Evolutionary conservation across 2,888 invertebrate genomes (phyloP).

Genomic region (Liodrosophila aerea): DNA sequence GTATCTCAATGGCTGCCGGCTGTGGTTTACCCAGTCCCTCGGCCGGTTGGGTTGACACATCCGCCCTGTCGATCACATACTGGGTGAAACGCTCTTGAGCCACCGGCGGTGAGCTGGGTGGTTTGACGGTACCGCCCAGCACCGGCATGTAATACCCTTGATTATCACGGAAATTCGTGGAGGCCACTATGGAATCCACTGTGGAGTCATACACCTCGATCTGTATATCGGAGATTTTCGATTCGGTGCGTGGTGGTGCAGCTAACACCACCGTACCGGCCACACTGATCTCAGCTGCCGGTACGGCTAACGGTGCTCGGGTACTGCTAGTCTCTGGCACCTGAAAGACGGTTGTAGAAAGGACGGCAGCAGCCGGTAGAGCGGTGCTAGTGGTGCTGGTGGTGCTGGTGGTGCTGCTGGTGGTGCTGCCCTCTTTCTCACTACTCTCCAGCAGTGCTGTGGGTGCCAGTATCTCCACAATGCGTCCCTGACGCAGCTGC

Average conservation of each 20-base stretch:
- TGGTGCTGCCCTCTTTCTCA: constrained; percentile 11
- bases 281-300: constrained; percentile 27
- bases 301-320: constrained; percentile 36
- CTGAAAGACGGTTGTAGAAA: constrained; percentile 78
- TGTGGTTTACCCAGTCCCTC: constrained; percentile 72
- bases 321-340: constrained; percentile 70
- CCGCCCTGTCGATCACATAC: constrained; percentile 79
- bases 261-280: constrained; percentile 20
- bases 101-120: constrained; percentile 46
- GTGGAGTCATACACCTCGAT: constrained; percentile 81
- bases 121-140: constrained; percentile 53
- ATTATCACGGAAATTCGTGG: constrained; percentile 79
- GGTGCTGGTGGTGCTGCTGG: constrained; percentile 11
- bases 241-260: constrained; percentile 68
- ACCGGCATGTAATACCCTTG: constrained; percentile 53
- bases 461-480: constrained; percentile 79
- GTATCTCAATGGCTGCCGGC: constrained; percentile 81
- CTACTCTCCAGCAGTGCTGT: constrained; percentile 57
- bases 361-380: constrained; percentile 31
- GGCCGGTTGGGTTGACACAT: constrained; percentile 78
- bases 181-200: constrained; percentile 80
- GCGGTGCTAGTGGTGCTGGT: constrained; percentile 12
- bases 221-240: constrained; percentile 81
- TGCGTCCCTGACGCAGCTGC: constrained; percentile 67
- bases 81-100: constrained; percentile 80